Evolutionary conservation across 2,113 vertebrate genomes (phyloP).

Genomic region (Labrus mixtus): DNA sequence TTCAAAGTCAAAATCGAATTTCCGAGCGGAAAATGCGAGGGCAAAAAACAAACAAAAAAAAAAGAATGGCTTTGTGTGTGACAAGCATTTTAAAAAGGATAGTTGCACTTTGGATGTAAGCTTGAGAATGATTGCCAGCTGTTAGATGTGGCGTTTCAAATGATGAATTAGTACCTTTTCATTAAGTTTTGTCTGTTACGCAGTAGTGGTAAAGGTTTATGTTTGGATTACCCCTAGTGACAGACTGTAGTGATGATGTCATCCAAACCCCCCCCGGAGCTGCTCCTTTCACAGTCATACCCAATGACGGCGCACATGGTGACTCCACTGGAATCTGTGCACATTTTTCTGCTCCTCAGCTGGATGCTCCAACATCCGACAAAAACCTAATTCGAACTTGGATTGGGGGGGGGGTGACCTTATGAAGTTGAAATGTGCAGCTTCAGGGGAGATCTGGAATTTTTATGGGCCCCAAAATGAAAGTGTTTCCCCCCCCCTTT

Average conservation of each 20-base stretch:
- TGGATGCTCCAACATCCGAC: not conserved
- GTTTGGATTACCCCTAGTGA: not conserved
- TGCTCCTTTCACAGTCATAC: not conserved
- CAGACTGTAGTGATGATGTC: not conserved
- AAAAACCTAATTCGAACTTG: slow-evolving; percentile 36
- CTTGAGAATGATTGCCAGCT: slow-evolving; percentile 18
- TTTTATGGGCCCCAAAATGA: not conserved
- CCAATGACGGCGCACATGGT: slow-evolving; percentile 11
- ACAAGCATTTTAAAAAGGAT: slow-evolving; percentile 14
- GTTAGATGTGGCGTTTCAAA: slow-evolving; percentile 25
- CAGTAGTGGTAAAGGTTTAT: not conserved
- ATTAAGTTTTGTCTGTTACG: not conserved
- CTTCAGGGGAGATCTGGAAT: not conserved
- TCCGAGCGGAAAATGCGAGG: slow-evolving; percentile 7
- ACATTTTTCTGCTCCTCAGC: slow-evolving; percentile 37
- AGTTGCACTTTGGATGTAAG: slow-evolving; percentile 21
- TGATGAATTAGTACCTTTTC: slow-evolving; percentile 21
- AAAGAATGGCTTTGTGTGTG: slow-evolving; percentile 26
- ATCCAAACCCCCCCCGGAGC: slow-evolving; percentile 15
- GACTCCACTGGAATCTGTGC: slow-evolving; percentile 17
- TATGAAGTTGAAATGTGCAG: slow-evolving; percentile 1
- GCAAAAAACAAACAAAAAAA: slow-evolving; percentile 45
- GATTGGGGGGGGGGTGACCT: not conserved
- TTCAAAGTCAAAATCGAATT: slow-evolving; percentile 53
- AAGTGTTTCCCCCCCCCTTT: not conserved